phyloP scores from a whole-genome alignment of 2,797 vertebrate species.

The Neomorphus geoffroyi region DNA sequence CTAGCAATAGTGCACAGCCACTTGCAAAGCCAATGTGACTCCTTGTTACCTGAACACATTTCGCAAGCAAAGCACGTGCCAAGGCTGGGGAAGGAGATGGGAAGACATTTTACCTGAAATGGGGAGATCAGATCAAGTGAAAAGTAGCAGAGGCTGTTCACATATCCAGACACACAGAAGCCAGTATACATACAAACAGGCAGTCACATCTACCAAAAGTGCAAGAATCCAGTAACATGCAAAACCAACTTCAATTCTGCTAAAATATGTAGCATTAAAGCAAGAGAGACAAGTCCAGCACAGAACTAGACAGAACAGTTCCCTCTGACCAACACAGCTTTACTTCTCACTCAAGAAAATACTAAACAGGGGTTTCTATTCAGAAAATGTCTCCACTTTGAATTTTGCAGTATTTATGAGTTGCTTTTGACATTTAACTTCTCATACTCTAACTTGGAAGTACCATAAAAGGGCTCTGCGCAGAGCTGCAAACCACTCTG shows the following conservation, averaged over 20 bases:
- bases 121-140: constrained; percentile 26
- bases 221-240: neutral
- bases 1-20: neutral
- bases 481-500: neutral
- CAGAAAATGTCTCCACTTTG: neutral
- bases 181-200: neutral
- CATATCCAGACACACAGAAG: neutral
- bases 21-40: neutral
- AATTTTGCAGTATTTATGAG: neutral
- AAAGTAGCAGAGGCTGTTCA: constrained; percentile 15
- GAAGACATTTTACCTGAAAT: constrained; percentile 12
- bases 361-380: neutral
- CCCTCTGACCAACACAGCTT: neutral
- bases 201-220: neutral
- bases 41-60: neutral
- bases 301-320: neutral
- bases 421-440: neutral
- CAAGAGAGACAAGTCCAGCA: neutral
- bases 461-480: neutral
- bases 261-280: neutral
- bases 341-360: neutral
- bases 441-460: neutral
- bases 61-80: neutral
- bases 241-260: neutral
- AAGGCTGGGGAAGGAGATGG: neutral